phyloP scores from a whole-genome alignment of 2,797 vertebrate species.

The Phoxinus dragarum region DNA sequence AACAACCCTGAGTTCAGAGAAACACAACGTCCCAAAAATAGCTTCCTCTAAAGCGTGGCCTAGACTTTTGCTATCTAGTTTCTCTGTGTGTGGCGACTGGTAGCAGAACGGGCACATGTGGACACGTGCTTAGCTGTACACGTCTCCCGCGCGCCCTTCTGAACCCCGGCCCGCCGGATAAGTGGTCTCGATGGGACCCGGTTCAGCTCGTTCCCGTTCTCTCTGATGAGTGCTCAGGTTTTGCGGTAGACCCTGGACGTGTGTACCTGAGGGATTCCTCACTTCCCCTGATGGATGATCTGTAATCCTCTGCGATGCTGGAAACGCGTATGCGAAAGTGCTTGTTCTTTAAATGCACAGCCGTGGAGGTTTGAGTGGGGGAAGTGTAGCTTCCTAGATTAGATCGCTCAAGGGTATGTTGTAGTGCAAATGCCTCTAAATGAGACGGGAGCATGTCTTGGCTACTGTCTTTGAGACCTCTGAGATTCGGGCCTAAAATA shows the following conservation, averaged over 20 bases:
- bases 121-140: conserved; percentile 9
- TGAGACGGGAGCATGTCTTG: neutral
- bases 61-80: conserved; percentile 1
- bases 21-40: conserved; percentile 20
- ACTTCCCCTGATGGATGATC: conserved; percentile 73
- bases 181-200: conserved; percentile 71
- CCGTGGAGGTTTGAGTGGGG: neutral
- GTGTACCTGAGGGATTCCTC: conserved; percentile 63
- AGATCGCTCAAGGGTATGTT: conserved; percentile 32
- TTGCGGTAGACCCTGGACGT: conserved; percentile 49
- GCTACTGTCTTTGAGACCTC: neutral
- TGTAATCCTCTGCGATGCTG: conserved; percentile 60
- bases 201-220: conserved; percentile 20
- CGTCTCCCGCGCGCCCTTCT: conserved; percentile 13
- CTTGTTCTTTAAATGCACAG: neutral
- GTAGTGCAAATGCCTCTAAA: conserved; percentile 26
- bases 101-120: conserved; percentile 6
- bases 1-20: conserved; percentile 1
- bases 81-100: conserved; percentile 24
- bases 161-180: conserved; percentile 58
- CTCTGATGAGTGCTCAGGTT: conserved; percentile 25
- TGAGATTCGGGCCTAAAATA: conserved; percentile 18
- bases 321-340: conserved; percentile 32
- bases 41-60: conserved; percentile 6
- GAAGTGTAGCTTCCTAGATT: conserved; percentile 23